phyloP scores from a whole-genome alignment of 2,797 vertebrate species.

The Paedocypris micromegethes region DNA sequence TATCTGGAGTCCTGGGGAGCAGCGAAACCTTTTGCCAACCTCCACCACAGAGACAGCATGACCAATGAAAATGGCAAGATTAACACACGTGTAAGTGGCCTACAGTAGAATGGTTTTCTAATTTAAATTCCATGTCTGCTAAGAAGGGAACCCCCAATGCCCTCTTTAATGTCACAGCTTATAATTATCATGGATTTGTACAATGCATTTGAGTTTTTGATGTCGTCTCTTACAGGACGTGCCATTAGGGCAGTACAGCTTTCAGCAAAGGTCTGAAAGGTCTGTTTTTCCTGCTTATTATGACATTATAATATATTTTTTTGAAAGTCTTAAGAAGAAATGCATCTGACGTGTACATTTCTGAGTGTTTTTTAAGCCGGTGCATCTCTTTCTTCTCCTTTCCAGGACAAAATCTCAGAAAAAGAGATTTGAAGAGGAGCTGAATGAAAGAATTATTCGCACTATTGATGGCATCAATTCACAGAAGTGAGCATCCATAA shows the following conservation, averaged over 20 bases:
- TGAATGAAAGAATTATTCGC: slow-evolving; percentile 95
- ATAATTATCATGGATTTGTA: too few relatives aligned
- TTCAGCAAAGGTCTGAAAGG: slow-evolving; percentile 81
- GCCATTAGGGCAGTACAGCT: slow-evolving; percentile 90
- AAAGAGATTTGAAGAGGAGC: slow-evolving; percentile 92
- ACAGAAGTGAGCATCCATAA: slow-evolving; percentile 78
- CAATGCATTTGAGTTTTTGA: background rate
- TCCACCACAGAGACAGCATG: slow-evolving; percentile 96
- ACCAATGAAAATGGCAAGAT: slow-evolving; percentile 94
- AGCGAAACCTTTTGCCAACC: slow-evolving; percentile 93
- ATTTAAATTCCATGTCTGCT: too few relatives aligned
- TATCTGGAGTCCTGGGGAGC: slow-evolving; percentile 98
- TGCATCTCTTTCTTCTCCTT: background rate
- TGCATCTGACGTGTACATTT: background rate
- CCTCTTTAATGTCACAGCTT: too few relatives aligned
- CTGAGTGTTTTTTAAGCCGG: slow-evolving; percentile 1
- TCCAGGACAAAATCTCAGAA: slow-evolving; percentile 94
- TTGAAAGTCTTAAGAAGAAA: too few relatives aligned
- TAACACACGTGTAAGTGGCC: slow-evolving; percentile 82
- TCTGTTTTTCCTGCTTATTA: slow-evolving; percentile 35
- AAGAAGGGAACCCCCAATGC: too few relatives aligned
- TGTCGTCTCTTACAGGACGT: slow-evolving; percentile 74
- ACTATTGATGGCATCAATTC: slow-evolving; percentile 96
- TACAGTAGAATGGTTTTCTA: too few relatives aligned
- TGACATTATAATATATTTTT: too few relatives aligned